Evolutionary conservation across 2,888 invertebrate species (phyloP).

Genomic region (Acanthopleura granulata): DNA sequence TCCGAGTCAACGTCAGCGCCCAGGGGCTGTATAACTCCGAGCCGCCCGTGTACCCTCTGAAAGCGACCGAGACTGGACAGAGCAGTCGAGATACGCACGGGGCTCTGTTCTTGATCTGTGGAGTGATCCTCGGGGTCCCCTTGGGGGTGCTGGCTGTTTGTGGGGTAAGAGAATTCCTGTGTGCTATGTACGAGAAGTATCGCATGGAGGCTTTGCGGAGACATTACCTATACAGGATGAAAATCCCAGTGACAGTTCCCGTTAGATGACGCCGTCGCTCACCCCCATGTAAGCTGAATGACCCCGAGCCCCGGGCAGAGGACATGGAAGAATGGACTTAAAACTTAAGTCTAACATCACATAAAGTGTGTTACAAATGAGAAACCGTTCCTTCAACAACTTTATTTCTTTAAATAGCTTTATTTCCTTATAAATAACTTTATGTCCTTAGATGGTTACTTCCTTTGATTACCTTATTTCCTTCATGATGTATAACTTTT

Average conservation of each 20-base stretch:
- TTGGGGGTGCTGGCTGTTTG: background rate
- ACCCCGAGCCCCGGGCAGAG: background rate
- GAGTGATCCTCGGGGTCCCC: conserved; percentile 2
- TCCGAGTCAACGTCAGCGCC: background rate
- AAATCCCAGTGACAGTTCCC: background rate
- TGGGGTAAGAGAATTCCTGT: conserved; percentile 5
- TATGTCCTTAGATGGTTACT: no score
- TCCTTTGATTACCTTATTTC: no score
- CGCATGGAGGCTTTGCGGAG: background rate
- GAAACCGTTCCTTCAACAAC: no score
- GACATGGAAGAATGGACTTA: conserved; percentile 17
- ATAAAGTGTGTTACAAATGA: no score
- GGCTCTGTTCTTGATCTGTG: conserved; percentile 12
- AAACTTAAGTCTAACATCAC: no score
- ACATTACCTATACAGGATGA: conserved; percentile 10
- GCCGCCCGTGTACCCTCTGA: background rate
- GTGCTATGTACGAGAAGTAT: conserved; percentile 13
- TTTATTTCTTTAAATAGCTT: no score
- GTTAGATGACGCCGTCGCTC: conserved; percentile 13
- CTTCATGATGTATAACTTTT: no score
- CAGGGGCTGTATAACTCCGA: background rate
- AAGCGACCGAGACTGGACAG: background rate
- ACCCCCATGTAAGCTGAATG: background rate
- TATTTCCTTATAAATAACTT: no score
- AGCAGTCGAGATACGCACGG: background rate